Evolutionary conservation across 2,113 vertebrate species (phyloP), one percentile per base, ranked within the genome.

Genomic region (Siniperca knerii): DNA sequence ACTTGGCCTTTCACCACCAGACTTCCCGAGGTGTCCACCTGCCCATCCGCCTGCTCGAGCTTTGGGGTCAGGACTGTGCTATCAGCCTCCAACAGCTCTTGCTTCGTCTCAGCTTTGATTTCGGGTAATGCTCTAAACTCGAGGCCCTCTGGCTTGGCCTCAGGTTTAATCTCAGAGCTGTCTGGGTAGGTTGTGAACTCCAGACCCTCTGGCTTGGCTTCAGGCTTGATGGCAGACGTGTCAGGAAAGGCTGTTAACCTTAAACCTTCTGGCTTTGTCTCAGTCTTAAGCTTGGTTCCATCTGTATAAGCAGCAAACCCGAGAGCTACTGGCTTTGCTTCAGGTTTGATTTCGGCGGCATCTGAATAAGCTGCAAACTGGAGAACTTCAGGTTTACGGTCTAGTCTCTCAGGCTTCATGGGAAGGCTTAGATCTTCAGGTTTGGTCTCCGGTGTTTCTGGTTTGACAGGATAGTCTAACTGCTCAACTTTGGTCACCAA

Each of bases 31-130:
- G 87, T 55, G 29, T 95, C 93, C 18, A 62, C 88, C 78, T 89
- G 83, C 50, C 82, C 90, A 0, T 93, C 92, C 0, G 66, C 69
- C 81, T 94, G 95, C 85, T 96, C 95, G 29, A 95, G 86, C 33
- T 95, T 95, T 1, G 94, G 94, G 21, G 93, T 95, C 37, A 91
- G 83, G 2, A 96, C 92, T 0, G 94, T 96, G 87, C 94, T 96
- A 86, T 96, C 95, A 0, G 93, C 93, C 87, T 96, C 95, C 75
- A 94, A 15, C 64, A 83, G 81, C 72, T 95, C 92, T 5, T 85
- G 92, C 74, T 90, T 92, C 3, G 62, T 46, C 87, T 96, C 93
- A 7, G 86, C 81, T 85, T 95, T 95, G 29, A 95, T 82, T 20
- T 89, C 77, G 0, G 86, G n/a, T n/a, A 64, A 29, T 0, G 11